A percentile compares a stretch with the other conserved stretches of the same genome.
Conservation (phyloP, 1,140 invertebrate species). For the Zaprionus davidi region DNA sequence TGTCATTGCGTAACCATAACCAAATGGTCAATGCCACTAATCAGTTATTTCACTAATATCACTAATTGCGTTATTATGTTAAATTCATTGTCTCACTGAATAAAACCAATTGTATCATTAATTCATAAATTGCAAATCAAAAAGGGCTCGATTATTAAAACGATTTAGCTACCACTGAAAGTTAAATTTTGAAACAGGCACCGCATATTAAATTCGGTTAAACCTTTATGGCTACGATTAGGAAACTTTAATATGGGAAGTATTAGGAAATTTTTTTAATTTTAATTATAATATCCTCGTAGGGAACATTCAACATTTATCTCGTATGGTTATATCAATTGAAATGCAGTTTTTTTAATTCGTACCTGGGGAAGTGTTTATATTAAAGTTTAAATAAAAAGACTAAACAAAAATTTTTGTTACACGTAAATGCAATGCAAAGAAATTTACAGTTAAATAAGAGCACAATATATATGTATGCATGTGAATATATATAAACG, state of each 20-base stretch:
- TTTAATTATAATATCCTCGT: not conserved
- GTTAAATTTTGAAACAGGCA: not conserved
- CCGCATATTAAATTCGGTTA: not conserved
- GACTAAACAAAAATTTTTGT: conserved; percentile 61
- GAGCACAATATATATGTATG: conserved; percentile 27
- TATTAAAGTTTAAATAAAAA: conserved; percentile 75
- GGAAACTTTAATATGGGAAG: not conserved
- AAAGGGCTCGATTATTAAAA: not conserved
- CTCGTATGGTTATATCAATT: not conserved
- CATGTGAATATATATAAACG: not conserved
- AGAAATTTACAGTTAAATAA: conserved; percentile 22
- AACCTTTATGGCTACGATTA: not conserved
- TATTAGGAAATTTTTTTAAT: too few species aligned
- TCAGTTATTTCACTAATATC: not conserved
- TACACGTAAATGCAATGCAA: conserved; percentile 28
- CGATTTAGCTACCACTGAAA: not conserved
- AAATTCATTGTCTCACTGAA: not conserved
- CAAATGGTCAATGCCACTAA: not conserved
- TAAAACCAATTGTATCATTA: not conserved
- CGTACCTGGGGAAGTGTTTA: conserved; percentile 76
- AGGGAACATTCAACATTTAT: not conserved
- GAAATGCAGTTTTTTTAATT: conserved; percentile 1
- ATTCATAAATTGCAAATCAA: not conserved
- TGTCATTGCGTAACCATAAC: not conserved
- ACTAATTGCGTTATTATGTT: not conserved